These are phyloP conservation scores for Trypoxylon attenuatum DNA, from an alignment of 2,888 invertebrate species.

Conservation along the genomic window DNA sequence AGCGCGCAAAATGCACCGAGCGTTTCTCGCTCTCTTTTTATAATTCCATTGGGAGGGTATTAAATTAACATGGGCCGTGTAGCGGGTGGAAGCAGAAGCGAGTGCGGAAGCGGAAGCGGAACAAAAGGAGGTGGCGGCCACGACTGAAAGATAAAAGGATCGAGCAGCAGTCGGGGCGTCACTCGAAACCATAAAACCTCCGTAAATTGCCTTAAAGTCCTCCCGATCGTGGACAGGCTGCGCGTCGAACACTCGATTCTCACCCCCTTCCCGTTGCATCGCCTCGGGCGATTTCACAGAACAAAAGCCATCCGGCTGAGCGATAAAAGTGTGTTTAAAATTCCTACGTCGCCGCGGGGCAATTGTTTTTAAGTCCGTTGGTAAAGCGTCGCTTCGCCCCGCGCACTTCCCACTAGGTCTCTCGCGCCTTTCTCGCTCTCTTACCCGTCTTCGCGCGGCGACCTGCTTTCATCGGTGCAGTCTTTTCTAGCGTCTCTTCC, in stretches of 20 bases:
- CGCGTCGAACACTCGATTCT: slow-evolving; percentile 34
- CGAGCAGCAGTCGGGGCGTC: slow-evolving; percentile 28
- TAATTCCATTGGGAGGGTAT: slow-evolving; percentile 3
- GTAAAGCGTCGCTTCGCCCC: slow-evolving; percentile 36
- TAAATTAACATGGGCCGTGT: slow-evolving; percentile 23
- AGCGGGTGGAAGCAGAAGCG: not conserved
- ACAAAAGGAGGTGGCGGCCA: not conserved
- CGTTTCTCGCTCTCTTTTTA: too few relatives aligned
- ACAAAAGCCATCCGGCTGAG: slow-evolving; percentile 44
- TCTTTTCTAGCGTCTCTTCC: slow-evolving; percentile 17
- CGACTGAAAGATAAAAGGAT: slow-evolving; percentile 19
- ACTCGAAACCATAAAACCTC: slow-evolving; percentile 47
- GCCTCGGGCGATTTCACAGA: slow-evolving; percentile 31
- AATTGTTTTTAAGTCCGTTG: slow-evolving; percentile 65
- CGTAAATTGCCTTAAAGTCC: slow-evolving; percentile 51
- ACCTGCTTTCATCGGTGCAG: slow-evolving; percentile 5
- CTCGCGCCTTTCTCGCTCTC: too few relatives aligned
- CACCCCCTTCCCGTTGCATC: slow-evolving; percentile 18
- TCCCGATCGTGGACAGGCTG: slow-evolving; percentile 42
- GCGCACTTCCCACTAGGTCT: too few relatives aligned
- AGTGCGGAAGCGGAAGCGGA: too few relatives aligned
- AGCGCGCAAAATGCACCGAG: too few relatives aligned
- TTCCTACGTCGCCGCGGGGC: slow-evolving; percentile 60
- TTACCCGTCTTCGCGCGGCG: not conserved
- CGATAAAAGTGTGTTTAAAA: slow-evolving; percentile 67